Base-by-base conservation (phyloP, 2,797 vertebrate genomes). In the Trichosurus vulpecula region DNA sequence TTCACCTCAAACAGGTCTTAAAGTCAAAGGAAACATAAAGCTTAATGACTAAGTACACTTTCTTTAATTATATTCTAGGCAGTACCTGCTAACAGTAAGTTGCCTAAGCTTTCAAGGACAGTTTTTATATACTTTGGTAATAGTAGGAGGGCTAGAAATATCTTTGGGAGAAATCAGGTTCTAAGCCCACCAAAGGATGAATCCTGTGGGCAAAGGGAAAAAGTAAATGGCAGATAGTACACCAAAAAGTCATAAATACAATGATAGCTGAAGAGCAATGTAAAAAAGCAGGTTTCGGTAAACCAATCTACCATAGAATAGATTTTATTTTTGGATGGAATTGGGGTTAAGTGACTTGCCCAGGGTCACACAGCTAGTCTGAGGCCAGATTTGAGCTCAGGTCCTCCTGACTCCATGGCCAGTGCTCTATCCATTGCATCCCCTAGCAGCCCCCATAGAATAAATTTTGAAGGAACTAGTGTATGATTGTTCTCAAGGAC, bases 21-120 rank as follows among this genome's bases (percentile, higher is more conserved):
- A 94, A 94, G 92, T 57, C 74, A 4, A 61, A 91, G 58, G 81
- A 31, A 93, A 96, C 90, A 27, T 51, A 52, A 91, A 94, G 91
- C n/a, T 66, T 92, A 66, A 53, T 94, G 51, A 35, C 52, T 47
- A 90, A 95, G 35, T 54, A 31, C 19, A 22, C 54, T 81, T 54
- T 74, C 91, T 81, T 91, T n/a, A 52, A n/a, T 58, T 93, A 93
- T 30, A 92, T 61, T 93, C 54, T 94, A 12, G 81, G 30, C 8
- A 25, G 12, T 94, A 56, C 74, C 5, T 94, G 25, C 52, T 47
- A 52, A 74, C 35, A 91, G 58, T 53, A 94, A 95, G 54, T 53
- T 55, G 12, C 12, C 91, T 55, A 90, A 90, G 53, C 61, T 11
- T 54, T 11, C 92, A 90, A 29, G 22, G 90, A 54, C 92, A 54